A percentile compares a stretch with the other conserved stretches of the same genome.
phyloP scores from a whole-genome alignment of 2,113 vertebrate species.

The Muntiacus reevesi region DNA sequence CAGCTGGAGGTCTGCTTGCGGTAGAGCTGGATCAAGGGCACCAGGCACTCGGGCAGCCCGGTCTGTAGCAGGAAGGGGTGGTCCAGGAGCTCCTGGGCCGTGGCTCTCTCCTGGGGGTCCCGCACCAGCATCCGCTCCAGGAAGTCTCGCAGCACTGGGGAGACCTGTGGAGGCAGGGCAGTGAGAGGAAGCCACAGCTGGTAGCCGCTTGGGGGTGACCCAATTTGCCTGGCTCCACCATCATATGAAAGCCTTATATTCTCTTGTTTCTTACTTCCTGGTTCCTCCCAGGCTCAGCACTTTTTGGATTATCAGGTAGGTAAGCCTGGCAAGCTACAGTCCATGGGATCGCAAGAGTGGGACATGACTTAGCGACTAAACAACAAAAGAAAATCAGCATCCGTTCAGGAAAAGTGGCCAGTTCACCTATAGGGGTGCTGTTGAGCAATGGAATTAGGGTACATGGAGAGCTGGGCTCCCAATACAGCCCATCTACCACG shows the following conservation, averaged over 20 bases:
- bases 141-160: conserved; percentile 95
- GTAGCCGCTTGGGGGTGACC: background rate
- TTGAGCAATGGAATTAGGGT: background rate
- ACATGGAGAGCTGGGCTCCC: background rate
- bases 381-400: background rate
- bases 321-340: background rate
- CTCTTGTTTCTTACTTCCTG: conserved; percentile 19
- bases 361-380: background rate
- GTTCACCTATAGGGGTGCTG: background rate
- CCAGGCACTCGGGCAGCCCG: conserved; percentile 95
- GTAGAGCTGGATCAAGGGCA: conserved; percentile 96
- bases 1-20: conserved; percentile 89
- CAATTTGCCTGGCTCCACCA: background rate
- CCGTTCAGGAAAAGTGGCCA: background rate
- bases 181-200: background rate
- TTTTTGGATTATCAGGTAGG: background rate
- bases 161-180: conserved; percentile 83
- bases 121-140: conserved; percentile 95
- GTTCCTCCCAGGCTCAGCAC: background rate
- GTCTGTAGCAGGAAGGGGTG: conserved; percentile 98
- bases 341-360: background rate
- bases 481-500: background rate
- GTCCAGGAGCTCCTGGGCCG: conserved; percentile 93
- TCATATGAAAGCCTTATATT: background rate
- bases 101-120: conserved; percentile 92